Conservation (phyloP, 2,888 invertebrate species). For the Sarcophaga rosellei region DNA sequence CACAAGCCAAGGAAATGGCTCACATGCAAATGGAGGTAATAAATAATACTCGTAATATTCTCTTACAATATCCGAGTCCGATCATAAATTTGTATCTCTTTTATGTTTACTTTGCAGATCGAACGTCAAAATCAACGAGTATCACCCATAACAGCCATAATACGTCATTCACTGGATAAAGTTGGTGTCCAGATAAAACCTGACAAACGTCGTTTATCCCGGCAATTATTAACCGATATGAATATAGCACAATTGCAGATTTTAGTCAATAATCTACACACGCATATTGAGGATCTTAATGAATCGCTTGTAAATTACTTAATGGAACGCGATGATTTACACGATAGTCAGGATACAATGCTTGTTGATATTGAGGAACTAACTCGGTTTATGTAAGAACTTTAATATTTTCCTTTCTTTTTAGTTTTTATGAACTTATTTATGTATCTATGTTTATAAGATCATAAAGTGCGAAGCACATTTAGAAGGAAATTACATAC, state of each 20-base stretch:
- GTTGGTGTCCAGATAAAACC: slow-evolving; percentile 92
- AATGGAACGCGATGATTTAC: slow-evolving; percentile 96
- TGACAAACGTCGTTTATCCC: slow-evolving; percentile 90
- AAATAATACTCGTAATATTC: slow-evolving; percentile 45
- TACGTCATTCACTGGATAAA: slow-evolving; percentile 89
- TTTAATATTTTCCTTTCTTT: too few relatives aligned
- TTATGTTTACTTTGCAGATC: slow-evolving; percentile 77
- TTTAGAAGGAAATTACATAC: too few relatives aligned
- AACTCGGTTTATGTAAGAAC: slow-evolving; percentile 91
- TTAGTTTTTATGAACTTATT: slow-evolving; percentile 66
- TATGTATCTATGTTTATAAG: too few relatives aligned
- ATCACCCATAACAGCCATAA: slow-evolving; percentile 93
- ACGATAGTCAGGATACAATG: slow-evolving; percentile 99
- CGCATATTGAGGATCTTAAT: slow-evolving; percentile 95
- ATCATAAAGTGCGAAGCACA: too few relatives aligned
- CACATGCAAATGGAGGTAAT: slow-evolving; percentile 93
- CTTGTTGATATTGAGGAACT: slow-evolving; percentile 98
- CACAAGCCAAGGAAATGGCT: slow-evolving; percentile 95
- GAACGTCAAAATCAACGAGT: slow-evolving; percentile 87
- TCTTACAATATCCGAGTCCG: not conserved
- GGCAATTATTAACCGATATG: slow-evolving; percentile 94
- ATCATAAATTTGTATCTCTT: not conserved
- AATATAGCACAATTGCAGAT: slow-evolving; percentile 95
- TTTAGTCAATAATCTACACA: slow-evolving; percentile 96
- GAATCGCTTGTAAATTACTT: slow-evolving; percentile 93